Conservation (phyloP, 2,888 invertebrate species). For the Thalpophila matura region DNA sequence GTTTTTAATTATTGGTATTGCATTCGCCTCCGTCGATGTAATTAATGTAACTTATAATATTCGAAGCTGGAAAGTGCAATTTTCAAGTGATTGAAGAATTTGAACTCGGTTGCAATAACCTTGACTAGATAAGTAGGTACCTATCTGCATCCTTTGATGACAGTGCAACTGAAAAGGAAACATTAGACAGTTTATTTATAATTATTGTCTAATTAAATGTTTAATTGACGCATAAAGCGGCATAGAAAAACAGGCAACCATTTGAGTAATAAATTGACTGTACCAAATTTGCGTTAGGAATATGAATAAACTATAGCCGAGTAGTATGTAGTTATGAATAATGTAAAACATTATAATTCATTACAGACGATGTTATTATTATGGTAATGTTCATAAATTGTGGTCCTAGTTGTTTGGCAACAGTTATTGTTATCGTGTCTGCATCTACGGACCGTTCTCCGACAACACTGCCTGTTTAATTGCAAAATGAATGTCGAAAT, state of each 20-base stretch:
- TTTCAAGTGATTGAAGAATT: conserved; percentile 16
- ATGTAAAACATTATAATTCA: conserved; percentile 53
- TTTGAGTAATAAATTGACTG: background rate
- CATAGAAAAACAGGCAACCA: background rate
- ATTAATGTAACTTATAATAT: conserved; percentile 33
- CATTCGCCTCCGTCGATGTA: conserved; percentile 35
- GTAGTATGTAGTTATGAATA: conserved; percentile 42
- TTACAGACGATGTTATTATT: conserved; percentile 57
- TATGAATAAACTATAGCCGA: conserved; percentile 15
- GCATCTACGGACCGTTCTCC: conserved; percentile 59
- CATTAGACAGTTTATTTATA: background rate
- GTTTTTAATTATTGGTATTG: conserved; percentile 47
- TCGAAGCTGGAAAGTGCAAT: conserved; percentile 23
- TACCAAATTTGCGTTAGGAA: conserved; percentile 19
- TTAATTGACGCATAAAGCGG: background rate
- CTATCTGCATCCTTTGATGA: conserved; percentile 9
- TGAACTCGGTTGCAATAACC: conserved; percentile 4
- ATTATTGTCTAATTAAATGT: background rate
- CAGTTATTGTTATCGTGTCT: conserved; percentile 49
- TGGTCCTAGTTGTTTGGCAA: conserved; percentile 49
- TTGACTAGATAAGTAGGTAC: too few relatives aligned
- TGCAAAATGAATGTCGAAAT: conserved; percentile 77
- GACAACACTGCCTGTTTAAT: conserved; percentile 68
- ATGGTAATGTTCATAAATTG: conserved; percentile 61
- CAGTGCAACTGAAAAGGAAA: conserved; percentile 10